A percentile compares a stretch with the other conserved stretches of the same genome.
phyloP scores from a whole-genome alignment of 2,113 vertebrate species.

The Agapornis roseicollis region DNA sequence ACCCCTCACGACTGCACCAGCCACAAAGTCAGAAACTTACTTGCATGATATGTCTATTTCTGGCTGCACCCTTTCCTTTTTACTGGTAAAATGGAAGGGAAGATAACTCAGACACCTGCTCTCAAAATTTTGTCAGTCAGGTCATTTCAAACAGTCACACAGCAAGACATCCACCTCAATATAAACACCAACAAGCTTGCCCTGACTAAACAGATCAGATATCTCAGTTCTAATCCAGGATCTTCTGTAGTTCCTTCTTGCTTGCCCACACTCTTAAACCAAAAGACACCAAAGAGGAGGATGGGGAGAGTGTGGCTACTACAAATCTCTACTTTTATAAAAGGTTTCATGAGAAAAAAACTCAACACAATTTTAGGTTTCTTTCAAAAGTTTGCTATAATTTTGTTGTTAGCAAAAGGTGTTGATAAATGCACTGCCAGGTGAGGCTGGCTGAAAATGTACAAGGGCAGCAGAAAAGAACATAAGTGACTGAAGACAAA shows the following conservation, averaged over 20 bases:
- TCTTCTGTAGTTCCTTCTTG: neutral
- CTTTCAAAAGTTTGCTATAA: neutral
- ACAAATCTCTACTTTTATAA: neutral
- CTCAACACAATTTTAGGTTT: neutral
- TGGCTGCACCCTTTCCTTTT: neutral
- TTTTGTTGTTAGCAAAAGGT: neutral
- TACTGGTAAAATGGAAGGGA: neutral
- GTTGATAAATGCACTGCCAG: neutral
- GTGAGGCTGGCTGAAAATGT: neutral
- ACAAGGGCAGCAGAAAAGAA: neutral
- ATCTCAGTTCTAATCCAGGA: neutral
- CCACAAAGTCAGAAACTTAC: neutral
- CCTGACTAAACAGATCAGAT: neutral
- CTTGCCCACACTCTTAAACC: neutral
- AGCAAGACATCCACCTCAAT: neutral
- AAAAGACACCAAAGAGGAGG: neutral
- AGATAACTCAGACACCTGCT: neutral
- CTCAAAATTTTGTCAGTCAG: neutral
- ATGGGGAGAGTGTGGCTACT: neutral
- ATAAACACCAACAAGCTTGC: fast-evolving
- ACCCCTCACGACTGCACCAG: neutral
- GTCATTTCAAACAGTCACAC: neutral
- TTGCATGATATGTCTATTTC: neutral
- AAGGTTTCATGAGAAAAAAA: neutral
- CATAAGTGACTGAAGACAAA: neutral